A percentile compares a stretch with the other conserved stretches of the same genome.
These are phyloP conservation scores for Nothocercus julius DNA, from an alignment of 2,113 vertebrate genomes.

Conservation along the genomic window DNA sequence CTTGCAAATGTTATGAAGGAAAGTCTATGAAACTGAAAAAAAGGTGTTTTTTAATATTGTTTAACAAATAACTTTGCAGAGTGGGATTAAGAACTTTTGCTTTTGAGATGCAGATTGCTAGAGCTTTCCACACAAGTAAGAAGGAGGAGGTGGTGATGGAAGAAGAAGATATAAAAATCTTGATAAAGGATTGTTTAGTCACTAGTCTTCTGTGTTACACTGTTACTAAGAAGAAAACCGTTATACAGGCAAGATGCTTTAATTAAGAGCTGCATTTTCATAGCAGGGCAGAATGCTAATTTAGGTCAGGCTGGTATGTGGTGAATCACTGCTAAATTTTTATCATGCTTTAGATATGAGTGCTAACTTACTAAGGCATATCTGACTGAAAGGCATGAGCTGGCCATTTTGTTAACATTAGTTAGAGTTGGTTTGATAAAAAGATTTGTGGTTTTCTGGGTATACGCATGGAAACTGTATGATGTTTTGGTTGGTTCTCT, in stretches of 20 bases:
- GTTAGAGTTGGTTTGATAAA: background rate
- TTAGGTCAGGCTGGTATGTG: background rate
- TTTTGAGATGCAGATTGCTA: background rate
- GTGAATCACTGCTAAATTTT: background rate
- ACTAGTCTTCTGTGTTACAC: background rate
- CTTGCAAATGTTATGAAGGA: background rate
- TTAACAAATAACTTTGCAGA: background rate
- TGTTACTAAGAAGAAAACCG: conserved; percentile 8
- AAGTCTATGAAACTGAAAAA: background rate
- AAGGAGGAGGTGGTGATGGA: background rate
- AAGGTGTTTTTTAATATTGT: background rate
- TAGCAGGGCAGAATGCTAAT: background rate
- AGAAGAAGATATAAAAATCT: background rate
- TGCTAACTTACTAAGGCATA: background rate
- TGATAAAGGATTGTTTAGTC: background rate
- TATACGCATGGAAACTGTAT: background rate
- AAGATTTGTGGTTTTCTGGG: background rate
- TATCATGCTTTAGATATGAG: background rate
- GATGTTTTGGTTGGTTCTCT: background rate
- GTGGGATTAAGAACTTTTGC: background rate
- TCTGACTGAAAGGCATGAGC: background rate
- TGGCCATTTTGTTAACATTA: background rate
- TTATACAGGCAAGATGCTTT: background rate
- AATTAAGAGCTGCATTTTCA: conserved; percentile 15
- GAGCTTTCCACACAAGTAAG: conserved; percentile 2